Base-by-base conservation (phyloP, 2,113 vertebrate species). In the Reinhardtius hippoglossoides region DNA sequence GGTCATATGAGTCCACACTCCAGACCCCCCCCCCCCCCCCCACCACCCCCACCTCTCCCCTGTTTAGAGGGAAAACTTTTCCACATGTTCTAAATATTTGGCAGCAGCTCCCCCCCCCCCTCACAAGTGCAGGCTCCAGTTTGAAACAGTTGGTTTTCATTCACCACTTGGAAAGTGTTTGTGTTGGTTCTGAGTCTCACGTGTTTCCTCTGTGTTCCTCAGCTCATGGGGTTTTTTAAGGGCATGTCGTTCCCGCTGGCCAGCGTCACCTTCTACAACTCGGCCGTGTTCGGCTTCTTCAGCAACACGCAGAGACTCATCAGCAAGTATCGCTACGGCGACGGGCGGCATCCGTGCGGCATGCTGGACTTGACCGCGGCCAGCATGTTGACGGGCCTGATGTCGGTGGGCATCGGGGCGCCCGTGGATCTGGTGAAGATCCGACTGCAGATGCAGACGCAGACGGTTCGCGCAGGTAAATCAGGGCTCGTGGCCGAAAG, bases 381-480 rank as follows among this genome's bases (percentile, higher is more conserved):
- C 89, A 99, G 98, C 88, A 81, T 95, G 87, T 84, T 94, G 83
- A 94, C 97, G 0, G 98, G 97, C 0, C 59, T 95, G 13, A 50
- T 97, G 76, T 98, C 98, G 0, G 97, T 98, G 1, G 93, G 94
- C 12, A 88, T 99, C 0, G 97, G 98, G 9, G 93, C 95, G 0
- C 98, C 98, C 0, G 96, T 98, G 78, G 98, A 99, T 40, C 94
- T 99, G 82, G 94, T 99, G 26, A 99, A 99, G 95, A 99, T 97
- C 89, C 87, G 98, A 66, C 94, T 99, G 1, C 98, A 99, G 87
- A 97, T 99, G 97, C 98, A 99, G 90, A 96, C 95, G 0, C 95
- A 96, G 88, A 76, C 91, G 0, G 83, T 95, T 58, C 58, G 50
- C 0, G 58, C 95, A 94, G 97, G 97, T 99, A 91, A 71, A 18